Percentiles rank a stretch among this genome's conserved stretches.
phyloP scores from a whole-genome alignment of 2,888 invertebrate species.

The Agriopis leucophaearia region DNA sequence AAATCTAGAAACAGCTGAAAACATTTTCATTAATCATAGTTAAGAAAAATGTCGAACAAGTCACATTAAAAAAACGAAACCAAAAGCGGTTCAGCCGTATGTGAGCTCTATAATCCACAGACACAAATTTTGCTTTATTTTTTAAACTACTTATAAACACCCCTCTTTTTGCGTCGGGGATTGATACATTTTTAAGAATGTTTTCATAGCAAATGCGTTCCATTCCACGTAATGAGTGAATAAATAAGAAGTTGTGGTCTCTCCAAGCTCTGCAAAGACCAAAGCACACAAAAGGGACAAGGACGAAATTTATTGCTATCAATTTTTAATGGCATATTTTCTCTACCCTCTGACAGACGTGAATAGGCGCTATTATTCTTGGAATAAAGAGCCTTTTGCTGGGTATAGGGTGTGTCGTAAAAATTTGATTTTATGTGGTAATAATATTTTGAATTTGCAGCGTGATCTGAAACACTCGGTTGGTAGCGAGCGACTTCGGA shows the following conservation, averaged over 20 bases:
- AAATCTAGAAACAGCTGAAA: too few relatives aligned
- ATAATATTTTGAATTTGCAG: slow-evolving; percentile 16
- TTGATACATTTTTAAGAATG: too few relatives aligned
- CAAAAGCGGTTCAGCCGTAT: too few relatives aligned
- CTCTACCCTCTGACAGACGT: slow-evolving; percentile 21
- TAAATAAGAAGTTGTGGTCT: slow-evolving; percentile 23
- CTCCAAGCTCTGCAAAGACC: slow-evolving; percentile 16
- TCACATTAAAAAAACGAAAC: too few relatives aligned
- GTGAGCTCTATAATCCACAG: too few relatives aligned
- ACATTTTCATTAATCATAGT: too few relatives aligned
- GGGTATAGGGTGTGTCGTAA: slow-evolving; percentile 6
- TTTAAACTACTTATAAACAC: too few relatives aligned
- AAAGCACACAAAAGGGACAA: slow-evolving; percentile 19
- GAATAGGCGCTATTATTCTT: slow-evolving; percentile 24
- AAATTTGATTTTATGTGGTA: slow-evolving; percentile 21
- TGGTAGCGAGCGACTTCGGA: not conserved
- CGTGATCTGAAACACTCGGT: slow-evolving; percentile 7
- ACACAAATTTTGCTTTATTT: too few relatives aligned
- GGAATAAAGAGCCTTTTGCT: slow-evolving; percentile 20
- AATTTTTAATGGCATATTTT: slow-evolving; percentile 35
- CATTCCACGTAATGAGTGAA: slow-evolving; percentile 26
- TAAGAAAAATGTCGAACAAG: too few relatives aligned
- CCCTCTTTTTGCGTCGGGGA: too few relatives aligned
- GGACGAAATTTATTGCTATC: slow-evolving; percentile 32
- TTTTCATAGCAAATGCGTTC: slow-evolving; percentile 19